Percentiles rank a stretch among this genome's conserved stretches.
Conservation (phyloP, 2,113 vertebrate species). For the Siniperca chuatsi region DNA sequence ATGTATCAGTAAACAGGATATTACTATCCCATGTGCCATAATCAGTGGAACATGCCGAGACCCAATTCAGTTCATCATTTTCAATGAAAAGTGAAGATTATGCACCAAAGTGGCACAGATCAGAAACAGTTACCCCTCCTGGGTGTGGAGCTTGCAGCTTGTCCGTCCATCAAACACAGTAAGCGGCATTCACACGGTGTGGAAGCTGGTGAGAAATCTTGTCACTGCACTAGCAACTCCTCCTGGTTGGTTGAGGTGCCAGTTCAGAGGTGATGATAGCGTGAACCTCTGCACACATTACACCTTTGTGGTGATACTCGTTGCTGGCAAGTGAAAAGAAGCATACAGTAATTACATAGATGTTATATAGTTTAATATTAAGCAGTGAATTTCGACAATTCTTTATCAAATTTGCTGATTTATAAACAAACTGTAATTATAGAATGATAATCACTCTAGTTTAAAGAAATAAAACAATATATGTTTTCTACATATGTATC, state of each 20-base stretch:
- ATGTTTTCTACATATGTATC: background rate
- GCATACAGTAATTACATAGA: background rate
- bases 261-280: slow-evolving; percentile 35
- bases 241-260: slow-evolving; percentile 8
- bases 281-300: slow-evolving; percentile 19
- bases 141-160: background rate
- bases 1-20: background rate
- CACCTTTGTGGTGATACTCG: background rate
- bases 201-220: slow-evolving; percentile 20
- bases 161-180: background rate
- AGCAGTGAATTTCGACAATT: background rate
- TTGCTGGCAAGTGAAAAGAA: background rate
- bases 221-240: background rate
- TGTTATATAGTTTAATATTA: background rate
- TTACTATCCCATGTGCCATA: background rate
- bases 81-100: background rate
- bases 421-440: background rate
- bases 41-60: background rate
- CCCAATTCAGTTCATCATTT: background rate
- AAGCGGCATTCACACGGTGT: slow-evolving; percentile 13
- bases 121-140: background rate
- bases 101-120: background rate
- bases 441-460: background rate
- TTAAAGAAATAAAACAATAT: background rate
- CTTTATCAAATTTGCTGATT: background rate